phyloP scores from a whole-genome alignment of 2,113 vertebrate species.

The Oreochromis tanganicae region DNA sequence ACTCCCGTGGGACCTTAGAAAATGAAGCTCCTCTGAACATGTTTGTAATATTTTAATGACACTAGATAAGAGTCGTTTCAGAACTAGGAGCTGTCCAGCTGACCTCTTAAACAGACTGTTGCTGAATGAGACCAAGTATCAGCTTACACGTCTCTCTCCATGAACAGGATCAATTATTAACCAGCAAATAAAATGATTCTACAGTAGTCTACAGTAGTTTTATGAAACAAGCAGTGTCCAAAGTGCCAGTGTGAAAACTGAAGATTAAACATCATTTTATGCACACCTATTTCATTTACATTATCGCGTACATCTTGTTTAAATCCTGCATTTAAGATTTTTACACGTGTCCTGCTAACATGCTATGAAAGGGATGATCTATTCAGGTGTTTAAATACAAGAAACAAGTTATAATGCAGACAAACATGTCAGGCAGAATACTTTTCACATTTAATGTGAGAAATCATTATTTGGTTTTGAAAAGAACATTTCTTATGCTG shows the following conservation, averaged over 20 bases:
- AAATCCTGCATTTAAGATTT: background rate
- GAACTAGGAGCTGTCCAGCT: background rate
- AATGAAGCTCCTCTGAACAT: background rate
- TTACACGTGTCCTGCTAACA: background rate
- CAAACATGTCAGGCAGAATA: background rate
- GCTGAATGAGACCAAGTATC: background rate
- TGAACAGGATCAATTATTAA: background rate
- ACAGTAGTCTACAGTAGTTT: background rate
- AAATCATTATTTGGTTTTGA: background rate
- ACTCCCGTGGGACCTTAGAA: background rate
- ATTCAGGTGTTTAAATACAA: background rate
- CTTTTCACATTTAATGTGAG: background rate
- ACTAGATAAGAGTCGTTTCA: background rate
- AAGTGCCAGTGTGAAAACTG: background rate
- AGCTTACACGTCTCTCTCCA: background rate
- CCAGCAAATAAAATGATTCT: background rate
- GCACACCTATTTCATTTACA: background rate
- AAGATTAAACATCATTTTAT: background rate
- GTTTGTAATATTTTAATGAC: background rate
- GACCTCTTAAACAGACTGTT: background rate
- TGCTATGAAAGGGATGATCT: background rate
- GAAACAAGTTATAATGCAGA: background rate
- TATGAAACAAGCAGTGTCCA: background rate
- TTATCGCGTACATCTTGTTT: fast-evolving
- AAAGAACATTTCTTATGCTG: background rate